A percentile compares a stretch with the other conserved stretches of the same genome.
phyloP scores from a whole-genome alignment of 2,888 invertebrate genomes.

The Agonopterix arenella region DNA sequence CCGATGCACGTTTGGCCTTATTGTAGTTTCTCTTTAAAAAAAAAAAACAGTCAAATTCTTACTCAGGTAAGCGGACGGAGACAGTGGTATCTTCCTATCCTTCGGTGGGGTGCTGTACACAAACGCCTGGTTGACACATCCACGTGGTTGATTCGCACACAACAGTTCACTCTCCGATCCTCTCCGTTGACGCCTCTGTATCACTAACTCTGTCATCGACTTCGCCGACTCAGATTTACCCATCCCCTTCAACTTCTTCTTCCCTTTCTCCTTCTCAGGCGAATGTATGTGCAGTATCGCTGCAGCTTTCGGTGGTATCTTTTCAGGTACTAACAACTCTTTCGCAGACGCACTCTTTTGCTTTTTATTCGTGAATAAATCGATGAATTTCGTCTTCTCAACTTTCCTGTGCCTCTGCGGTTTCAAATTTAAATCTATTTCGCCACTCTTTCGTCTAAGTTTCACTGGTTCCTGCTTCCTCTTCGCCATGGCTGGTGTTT shows the following conservation, averaged over 20 bases:
- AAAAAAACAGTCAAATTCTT: conserved; percentile 30
- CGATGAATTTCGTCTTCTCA: conserved; percentile 65
- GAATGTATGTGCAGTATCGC: conserved; percentile 77
- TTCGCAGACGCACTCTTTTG: conserved; percentile 64
- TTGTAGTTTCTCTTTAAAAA: not conserved
- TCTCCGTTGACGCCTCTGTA: conserved; percentile 47
- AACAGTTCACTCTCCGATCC: conserved; percentile 66
- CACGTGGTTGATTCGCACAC: conserved; percentile 44
- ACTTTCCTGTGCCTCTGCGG: conserved; percentile 54
- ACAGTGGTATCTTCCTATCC: conserved; percentile 59
- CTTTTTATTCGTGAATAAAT: conserved; percentile 67
- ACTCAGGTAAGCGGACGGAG: conserved; percentile 66
- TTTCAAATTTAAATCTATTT: conserved; percentile 59
- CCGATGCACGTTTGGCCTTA: conserved; percentile 6
- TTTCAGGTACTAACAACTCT: conserved; percentile 61
- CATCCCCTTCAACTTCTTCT: conserved; percentile 55
- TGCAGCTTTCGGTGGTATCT: conserved; percentile 79
- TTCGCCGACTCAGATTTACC: conserved; percentile 63
- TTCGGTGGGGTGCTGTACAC: conserved; percentile 73
- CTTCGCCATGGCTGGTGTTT: conserved; percentile 66
- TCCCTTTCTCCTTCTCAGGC: conserved; percentile 45
- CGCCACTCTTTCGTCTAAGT: conserved; percentile 58
- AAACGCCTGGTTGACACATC: conserved; percentile 65
- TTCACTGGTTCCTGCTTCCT: conserved; percentile 49
- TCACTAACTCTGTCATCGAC: conserved; percentile 44